Percentiles rank a stretch among this genome's conserved stretches.
phyloP scores from a whole-genome alignment of 2,797 vertebrate genomes.

The Ibycter americanus region DNA sequence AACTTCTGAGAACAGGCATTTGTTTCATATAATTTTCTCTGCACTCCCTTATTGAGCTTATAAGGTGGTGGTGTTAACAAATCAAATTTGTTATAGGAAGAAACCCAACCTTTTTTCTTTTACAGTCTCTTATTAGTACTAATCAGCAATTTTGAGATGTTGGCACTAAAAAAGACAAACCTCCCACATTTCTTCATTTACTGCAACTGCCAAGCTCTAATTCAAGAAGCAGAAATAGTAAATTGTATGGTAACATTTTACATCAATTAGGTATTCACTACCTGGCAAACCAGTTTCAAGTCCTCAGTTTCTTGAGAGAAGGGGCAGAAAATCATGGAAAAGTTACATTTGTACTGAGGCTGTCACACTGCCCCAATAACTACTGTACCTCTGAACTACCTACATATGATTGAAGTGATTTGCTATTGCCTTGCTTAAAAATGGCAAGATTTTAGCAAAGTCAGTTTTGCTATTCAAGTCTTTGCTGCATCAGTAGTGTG shows the following conservation, averaged over 20 bases:
- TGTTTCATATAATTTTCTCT: neutral
- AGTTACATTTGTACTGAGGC: conserved; percentile 3
- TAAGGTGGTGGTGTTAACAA: neutral
- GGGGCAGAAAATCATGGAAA: conserved; percentile 36
- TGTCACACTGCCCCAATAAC: conserved; percentile 9
- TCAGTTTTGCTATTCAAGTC: neutral
- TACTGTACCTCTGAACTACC: conserved; percentile 40
- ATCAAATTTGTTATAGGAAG: neutral
- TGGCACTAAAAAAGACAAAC: neutral
- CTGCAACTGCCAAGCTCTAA: neutral
- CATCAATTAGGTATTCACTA: conserved; percentile 30
- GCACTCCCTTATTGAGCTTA: neutral
- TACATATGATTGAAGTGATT: neutral
- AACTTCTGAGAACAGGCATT: neutral
- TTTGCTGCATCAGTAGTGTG: neutral
- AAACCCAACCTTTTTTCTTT: neutral
- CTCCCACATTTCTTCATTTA: neutral
- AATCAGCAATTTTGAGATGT: neutral
- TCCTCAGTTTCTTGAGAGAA: conserved; percentile 51
- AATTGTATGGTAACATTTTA: neutral
- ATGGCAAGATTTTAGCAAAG: neutral
- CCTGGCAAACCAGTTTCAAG: conserved; percentile 40
- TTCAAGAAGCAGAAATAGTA: neutral
- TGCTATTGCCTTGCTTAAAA: neutral
- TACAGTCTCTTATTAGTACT: neutral